Evolutionary conservation across 1,140 invertebrate species (phyloP).

Genomic region (Brachionus sp.): DNA sequence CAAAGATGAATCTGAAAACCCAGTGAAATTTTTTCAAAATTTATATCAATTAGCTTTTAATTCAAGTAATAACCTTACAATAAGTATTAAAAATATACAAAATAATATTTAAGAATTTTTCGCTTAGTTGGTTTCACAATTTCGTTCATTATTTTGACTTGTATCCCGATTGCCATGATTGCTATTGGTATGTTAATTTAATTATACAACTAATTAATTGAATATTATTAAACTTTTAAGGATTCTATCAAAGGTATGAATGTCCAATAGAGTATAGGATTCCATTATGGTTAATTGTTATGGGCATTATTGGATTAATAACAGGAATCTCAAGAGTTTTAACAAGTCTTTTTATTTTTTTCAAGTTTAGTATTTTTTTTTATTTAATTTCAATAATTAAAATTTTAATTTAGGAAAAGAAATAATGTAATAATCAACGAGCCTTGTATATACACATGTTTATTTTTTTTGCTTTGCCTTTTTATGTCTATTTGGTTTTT

Average conservation of each 20-base stretch:
- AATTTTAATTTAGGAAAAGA: not conserved
- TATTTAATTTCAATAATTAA: not conserved
- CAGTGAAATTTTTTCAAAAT: constrained; percentile 38
- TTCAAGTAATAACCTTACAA: not conserved
- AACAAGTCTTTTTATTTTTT: constrained; percentile 24
- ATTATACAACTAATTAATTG: not conserved
- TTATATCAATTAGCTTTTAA: constrained; percentile 33
- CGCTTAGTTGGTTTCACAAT: constrained; percentile 32
- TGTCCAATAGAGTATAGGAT: constrained; percentile 20
- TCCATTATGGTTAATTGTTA: constrained; percentile 40
- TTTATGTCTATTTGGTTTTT: constrained; percentile 39
- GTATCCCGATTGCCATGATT: constrained; percentile 28
- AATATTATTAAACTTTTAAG: not conserved
- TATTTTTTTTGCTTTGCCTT: not conserved
- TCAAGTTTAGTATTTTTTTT: constrained; percentile 14
- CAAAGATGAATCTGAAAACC: constrained; percentile 45
- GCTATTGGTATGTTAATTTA: not conserved
- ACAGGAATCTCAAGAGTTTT: not conserved
- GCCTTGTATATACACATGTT: constrained; percentile 32
- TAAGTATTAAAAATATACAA: not conserved
- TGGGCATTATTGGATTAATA: not conserved
- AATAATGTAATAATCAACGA: not conserved
- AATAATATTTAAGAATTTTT: constrained; percentile 7
- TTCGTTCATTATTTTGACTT: not conserved
- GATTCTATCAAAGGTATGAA: not conserved